These are phyloP conservation scores for Hedya salicella DNA, from an alignment of 2,888 invertebrate genomes.

Conservation along the genomic window DNA sequence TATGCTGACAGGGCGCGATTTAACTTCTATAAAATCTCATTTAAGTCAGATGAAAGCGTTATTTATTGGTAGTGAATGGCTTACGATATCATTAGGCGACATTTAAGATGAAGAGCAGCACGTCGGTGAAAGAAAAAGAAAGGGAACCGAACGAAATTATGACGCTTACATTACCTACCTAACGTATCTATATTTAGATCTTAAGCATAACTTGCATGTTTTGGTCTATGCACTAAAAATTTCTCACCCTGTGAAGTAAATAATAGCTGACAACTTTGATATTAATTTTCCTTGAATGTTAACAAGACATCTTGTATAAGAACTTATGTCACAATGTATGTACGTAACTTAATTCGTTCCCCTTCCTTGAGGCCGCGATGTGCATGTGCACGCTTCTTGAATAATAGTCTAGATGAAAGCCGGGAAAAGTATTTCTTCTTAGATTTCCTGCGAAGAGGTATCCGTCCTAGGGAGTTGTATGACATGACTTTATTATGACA, in stretches of 20 bases:
- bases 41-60: conserved; percentile 49
- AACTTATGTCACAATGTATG: neutral
- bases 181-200: no score
- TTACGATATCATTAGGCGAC: conserved; percentile 26
- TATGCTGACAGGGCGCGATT: conserved; percentile 46
- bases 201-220: neutral
- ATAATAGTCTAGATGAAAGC: conserved; percentile 12
- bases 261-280: conserved; percentile 4
- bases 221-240: neutral
- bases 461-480: no score
- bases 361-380: conserved; percentile 20
- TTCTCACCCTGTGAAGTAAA: neutral
- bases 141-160: neutral
- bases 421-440: conserved; percentile 1
- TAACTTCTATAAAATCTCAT: conserved; percentile 50
- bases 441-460: neutral
- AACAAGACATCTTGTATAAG: conserved; percentile 19
- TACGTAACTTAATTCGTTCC: conserved; percentile 17
- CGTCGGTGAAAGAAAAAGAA: conserved; percentile 17
- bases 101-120: conserved; percentile 41
- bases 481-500: no score
- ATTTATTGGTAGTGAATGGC: conserved; percentile 47
- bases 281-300: conserved; percentile 16
- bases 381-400: conserved; percentile 24
- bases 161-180: no score